Evolutionary conservation across 2,797 vertebrate species (phyloP), one percentile per base, ranked within the genome.

Genomic region (Sciaenops ocellatus): DNA sequence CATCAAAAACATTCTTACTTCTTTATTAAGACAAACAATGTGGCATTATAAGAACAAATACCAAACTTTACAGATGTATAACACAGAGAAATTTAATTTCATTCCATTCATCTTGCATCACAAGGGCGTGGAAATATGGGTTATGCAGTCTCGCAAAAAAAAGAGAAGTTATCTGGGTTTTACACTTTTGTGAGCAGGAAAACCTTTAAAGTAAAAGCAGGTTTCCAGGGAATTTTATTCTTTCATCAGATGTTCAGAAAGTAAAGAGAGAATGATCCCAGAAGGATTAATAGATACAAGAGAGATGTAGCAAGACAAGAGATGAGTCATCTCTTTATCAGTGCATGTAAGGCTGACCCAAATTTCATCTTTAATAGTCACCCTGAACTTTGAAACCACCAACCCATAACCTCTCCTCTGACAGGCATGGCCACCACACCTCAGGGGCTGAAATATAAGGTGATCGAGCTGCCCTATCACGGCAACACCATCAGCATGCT

Each of bases 401-500:
- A n/a, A 79, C 69, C 26, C 17, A 10, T 44, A 17, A 68, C 11
- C 41, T 18, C 28, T 44, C 20, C 4, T 48, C 50, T 69, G 51
- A 51, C 73, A 99, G 98, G 97, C 63, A 90, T 96, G 6, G 95
- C 96, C 38, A 96, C 93, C 89, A 97, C 97, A 15, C 97, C 97
- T 0, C 95, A 93, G 42, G 97, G 95, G 5, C 79, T 97, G 54
- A 97, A 96, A 91, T 99, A 98, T 80, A 96, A 91, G 67, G 96
- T 99, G 71, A 97, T 99, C 1, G 97, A 99, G 72, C 90, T 99
- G 82, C 97, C 97, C 0, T 99, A 99, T 86, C 97, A 97, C 0
- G 97, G 97, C 5, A 96, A 97, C 69, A 96, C 94, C 73, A 91
- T 97, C 87, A 98, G 96, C 91, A 99, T 99, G 98, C 78, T 99